A percentile compares a stretch with the other conserved stretches of the same genome.
Evolutionary conservation across 1,140 invertebrate species (phyloP).

Genomic region (Zaprionus tsacasi): DNA sequence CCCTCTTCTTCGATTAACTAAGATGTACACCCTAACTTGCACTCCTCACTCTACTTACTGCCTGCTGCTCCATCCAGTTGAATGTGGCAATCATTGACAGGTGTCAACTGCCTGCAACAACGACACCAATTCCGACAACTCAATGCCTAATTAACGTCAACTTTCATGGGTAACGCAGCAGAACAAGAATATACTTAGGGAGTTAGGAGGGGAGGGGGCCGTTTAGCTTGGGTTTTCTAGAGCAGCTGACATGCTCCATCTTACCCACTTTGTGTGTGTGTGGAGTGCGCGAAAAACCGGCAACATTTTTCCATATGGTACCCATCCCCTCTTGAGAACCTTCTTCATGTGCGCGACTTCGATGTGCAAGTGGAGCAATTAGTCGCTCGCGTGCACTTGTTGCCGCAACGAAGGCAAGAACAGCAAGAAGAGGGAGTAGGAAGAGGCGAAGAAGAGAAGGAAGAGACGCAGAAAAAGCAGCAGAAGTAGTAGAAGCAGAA

Average conservation of each 20-base stretch:
- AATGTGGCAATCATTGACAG: slow-evolving; percentile 32
- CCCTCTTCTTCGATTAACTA: neutral
- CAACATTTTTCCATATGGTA: slow-evolving; percentile 28
- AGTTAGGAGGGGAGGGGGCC: neutral
- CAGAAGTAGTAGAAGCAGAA: neutral
- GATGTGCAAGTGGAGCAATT: slow-evolving; percentile 63
- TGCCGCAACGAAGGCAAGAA: slow-evolving; percentile 22
- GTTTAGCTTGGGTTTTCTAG: slow-evolving; percentile 25
- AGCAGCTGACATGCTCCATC: slow-evolving; percentile 50
- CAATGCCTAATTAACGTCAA: slow-evolving; percentile 39
- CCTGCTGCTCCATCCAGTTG: neutral
- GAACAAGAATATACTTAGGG: slow-evolving; percentile 39
- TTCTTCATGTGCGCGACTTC: slow-evolving; percentile 2
- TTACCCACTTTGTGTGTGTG: neutral
- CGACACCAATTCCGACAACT: slow-evolving; percentile 14
- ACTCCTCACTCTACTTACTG: neutral
- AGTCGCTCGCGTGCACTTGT: slow-evolving; percentile 53
- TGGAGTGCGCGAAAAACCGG: slow-evolving; percentile 21
- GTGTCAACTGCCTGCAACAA: slow-evolving; percentile 8
- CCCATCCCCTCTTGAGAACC: neutral
- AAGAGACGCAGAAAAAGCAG: neutral
- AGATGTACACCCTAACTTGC: neutral
- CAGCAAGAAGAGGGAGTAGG: neutral
- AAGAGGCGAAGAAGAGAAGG: no score
- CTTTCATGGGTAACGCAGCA: slow-evolving; percentile 68